Conservation (phyloP, 2,888 invertebrate genomes). For the Calliphora vomitoria region DNA sequence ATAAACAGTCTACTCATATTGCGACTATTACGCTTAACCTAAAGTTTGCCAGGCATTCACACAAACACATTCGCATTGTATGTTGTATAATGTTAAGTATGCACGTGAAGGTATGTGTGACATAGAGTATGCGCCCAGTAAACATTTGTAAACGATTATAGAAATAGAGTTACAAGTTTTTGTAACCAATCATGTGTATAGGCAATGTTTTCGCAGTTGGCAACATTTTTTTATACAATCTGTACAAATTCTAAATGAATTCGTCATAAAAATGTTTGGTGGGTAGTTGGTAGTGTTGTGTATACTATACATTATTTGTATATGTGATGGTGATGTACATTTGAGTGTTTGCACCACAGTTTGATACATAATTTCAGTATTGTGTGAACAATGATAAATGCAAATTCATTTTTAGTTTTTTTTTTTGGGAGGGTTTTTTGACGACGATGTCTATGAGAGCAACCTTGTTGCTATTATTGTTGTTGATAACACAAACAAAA, state of each 20-base stretch:
- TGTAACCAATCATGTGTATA: no score
- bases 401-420: conserved; percentile 57
- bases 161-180: no score
- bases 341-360: conserved; percentile 1
- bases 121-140: not conserved
- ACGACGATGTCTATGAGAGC: not conserved
- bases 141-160: no score
- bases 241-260: no score
- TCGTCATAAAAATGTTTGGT: no score
- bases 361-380: conserved; percentile 48
- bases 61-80: not conserved
- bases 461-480: conserved; percentile 22
- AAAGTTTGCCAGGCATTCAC: conserved; percentile 27
- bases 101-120: not conserved
- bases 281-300: not conserved
- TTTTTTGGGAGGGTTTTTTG: not conserved
- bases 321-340: not conserved
- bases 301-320: not conserved
- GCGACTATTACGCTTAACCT: conserved; percentile 52
- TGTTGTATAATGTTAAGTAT: not conserved
- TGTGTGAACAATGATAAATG: conserved; percentile 68
- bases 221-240: no score
- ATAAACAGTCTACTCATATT: conserved; percentile 52
- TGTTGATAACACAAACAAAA: conserved; percentile 25
- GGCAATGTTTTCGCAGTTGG: no score